A percentile compares a stretch with the other conserved stretches of the same genome.
phyloP scores from a whole-genome alignment of 2,888 invertebrate genomes.

The Andrena trimmerana region DNA sequence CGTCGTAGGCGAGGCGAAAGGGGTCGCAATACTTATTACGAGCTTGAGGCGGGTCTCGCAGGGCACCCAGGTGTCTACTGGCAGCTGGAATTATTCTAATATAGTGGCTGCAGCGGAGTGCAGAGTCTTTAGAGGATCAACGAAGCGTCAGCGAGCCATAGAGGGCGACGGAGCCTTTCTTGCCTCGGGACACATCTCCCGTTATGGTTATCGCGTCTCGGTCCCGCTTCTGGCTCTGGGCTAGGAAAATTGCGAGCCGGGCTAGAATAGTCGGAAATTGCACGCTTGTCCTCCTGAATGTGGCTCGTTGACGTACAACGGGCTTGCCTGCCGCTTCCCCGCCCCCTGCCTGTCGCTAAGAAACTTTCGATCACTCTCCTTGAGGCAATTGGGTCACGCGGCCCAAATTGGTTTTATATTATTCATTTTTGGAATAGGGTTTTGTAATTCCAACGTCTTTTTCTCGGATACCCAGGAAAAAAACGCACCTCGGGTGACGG shows the following conservation, averaged over 20 bases:
- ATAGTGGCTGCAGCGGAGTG: slow-evolving; percentile 13
- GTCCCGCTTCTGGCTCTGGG: neutral
- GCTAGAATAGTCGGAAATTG: slow-evolving; percentile 31
- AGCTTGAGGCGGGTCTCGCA: neutral
- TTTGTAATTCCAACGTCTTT: no score
- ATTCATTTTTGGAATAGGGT: no score
- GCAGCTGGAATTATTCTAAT: slow-evolving; percentile 44
- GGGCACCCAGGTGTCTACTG: slow-evolving; percentile 3
- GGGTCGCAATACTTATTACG: neutral
- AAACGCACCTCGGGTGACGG: no score
- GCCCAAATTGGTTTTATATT: no score
- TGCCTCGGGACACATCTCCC: slow-evolving; percentile 7
- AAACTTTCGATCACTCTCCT: neutral
- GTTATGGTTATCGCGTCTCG: slow-evolving; percentile 47
- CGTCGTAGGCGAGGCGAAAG: neutral
- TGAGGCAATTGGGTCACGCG: neutral
- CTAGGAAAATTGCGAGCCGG: slow-evolving; percentile 33
- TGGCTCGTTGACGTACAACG: slow-evolving; percentile 16
- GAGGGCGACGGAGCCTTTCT: slow-evolving; percentile 12
- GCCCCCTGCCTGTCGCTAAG: neutral
- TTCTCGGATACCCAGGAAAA: no score
- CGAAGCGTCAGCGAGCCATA: slow-evolving; percentile 51
- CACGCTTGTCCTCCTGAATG: slow-evolving; percentile 37
- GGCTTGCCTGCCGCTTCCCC: neutral
- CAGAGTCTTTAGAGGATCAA: slow-evolving; percentile 49